Percentiles rank a stretch among this genome's conserved stretches.
Evolutionary conservation across 2,888 invertebrate species (phyloP).

Genomic region (Diogma glabrata): DNA sequence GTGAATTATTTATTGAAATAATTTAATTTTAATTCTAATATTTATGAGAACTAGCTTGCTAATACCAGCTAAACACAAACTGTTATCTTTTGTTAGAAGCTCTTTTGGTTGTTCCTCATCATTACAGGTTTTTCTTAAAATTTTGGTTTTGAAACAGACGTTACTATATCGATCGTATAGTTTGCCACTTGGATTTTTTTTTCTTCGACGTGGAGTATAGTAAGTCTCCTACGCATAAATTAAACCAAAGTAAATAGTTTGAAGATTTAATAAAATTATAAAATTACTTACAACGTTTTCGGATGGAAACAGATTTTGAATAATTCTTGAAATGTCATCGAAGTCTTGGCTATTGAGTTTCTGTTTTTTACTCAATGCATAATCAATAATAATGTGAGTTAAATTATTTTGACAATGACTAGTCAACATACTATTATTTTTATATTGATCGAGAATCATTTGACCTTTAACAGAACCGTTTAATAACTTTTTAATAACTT

Average conservation of each 20-base stretch:
- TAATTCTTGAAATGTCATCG: not conserved
- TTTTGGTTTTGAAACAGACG: not conserved
- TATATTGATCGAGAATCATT: too few species aligned
- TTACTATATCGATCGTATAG: not conserved
- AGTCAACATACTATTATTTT: not conserved
- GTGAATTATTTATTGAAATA: not conserved
- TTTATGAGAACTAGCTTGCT: not conserved
- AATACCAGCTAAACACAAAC: not conserved
- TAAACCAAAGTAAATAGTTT: not conserved
- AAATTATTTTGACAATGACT: not conserved
- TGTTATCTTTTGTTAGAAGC: not conserved
- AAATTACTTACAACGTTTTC: not conserved
- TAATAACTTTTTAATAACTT: too few species aligned
- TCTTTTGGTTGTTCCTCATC: not conserved
- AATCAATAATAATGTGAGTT: not conserved
- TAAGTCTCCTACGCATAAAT: not conserved
- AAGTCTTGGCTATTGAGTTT: not conserved
- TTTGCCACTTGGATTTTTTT: not conserved
- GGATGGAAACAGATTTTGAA: not conserved
- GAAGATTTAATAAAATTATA: not conserved
- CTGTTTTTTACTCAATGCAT: not conserved
- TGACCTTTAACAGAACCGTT: too few species aligned
- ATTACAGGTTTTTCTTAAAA: not conserved
- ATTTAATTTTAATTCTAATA: not conserved
- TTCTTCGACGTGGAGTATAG: not conserved